These are phyloP conservation scores for Onychorhynchus coronatus DNA, from an alignment of 2,113 vertebrate species.

Conservation along the genomic window DNA sequence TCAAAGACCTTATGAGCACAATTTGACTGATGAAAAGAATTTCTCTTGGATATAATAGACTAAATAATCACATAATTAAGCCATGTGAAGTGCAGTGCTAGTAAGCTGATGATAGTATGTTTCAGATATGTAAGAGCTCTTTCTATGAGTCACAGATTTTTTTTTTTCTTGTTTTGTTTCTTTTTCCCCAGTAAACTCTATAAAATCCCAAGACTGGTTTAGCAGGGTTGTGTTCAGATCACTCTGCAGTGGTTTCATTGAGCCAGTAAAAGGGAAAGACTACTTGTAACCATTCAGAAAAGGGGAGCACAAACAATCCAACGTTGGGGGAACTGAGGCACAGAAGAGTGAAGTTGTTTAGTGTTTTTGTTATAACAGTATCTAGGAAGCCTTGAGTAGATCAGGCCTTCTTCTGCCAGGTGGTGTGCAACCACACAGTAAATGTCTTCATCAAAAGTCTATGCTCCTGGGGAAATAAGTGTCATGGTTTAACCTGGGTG, in stretches of 20 bases:
- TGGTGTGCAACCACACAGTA: not conserved
- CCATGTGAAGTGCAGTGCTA: not conserved
- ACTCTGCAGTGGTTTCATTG: not conserved
- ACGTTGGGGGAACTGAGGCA: not conserved
- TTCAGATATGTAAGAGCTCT: not conserved
- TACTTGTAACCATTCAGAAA: not conserved
- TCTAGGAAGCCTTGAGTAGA: not conserved
- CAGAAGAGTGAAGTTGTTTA: not conserved
- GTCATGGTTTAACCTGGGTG: no score
- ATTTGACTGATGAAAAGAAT: constrained; percentile 18
- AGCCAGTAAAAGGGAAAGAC: not conserved
- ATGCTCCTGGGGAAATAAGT: not conserved
- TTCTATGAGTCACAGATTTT: constrained; percentile 5
- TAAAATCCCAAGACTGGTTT: not conserved
- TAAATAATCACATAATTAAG: constrained; percentile 55
- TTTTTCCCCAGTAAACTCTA: not conserved
- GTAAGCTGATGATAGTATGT: not conserved
- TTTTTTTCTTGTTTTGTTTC: not conserved
- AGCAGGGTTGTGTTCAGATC: not conserved
- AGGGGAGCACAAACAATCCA: not conserved
- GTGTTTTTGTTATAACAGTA: not conserved
- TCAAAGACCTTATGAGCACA: constrained; percentile 25
- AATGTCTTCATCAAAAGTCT: not conserved
- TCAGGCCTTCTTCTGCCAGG: not conserved
- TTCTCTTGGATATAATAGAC: constrained; percentile 21